Conservation (phyloP, 2,888 invertebrate genomes). For the Galerucella pusilla region DNA sequence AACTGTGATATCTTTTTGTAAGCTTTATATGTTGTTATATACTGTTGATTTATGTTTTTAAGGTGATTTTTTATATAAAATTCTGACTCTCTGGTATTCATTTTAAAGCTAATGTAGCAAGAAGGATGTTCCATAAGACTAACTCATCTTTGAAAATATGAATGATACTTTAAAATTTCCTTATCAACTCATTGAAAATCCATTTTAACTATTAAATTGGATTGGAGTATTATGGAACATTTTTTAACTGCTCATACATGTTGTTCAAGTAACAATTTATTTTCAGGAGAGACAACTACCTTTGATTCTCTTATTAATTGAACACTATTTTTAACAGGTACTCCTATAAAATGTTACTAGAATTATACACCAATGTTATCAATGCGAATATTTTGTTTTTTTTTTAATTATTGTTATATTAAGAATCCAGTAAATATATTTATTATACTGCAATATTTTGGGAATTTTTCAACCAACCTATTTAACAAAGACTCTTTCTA, state of each 20-base stretch:
- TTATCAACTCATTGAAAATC: no score
- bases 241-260: background rate
- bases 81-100: background rate
- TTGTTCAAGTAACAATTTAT: background rate
- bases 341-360: background rate
- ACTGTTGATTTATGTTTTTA: background rate
- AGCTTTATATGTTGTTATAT: constrained; percentile 19
- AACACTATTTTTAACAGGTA: background rate
- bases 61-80: background rate
- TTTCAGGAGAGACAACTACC: background rate
- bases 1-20: constrained; percentile 39
- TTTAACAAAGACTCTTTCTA: no score
- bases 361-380: background rate
- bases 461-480: background rate
- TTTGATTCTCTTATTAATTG: background rate
- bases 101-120: background rate
- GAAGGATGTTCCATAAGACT: background rate
- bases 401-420: constrained; percentile 6
- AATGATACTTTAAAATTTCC: no score
- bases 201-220: background rate
- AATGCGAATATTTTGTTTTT: background rate
- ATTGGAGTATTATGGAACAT: background rate
- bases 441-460: background rate
- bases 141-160: no score
- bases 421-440: background rate